phyloP scores from a whole-genome alignment of 2,113 vertebrate species.

The western clawed frog (Xenopus tropicalis) region UCB_Xtro_10.0 CM004450.2:77522501-77523000 shows the following conservation, averaged over 20 bases:
- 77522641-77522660: too few relatives aligned
- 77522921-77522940: conserved; percentile 94
- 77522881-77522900: conserved; percentile 86
- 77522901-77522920: conserved; percentile 91
- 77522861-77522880: conserved; percentile 96
- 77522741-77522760: conserved; percentile 62
- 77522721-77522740: neutral
- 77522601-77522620: too few relatives aligned
- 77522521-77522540: too few relatives aligned
- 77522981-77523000: conserved; percentile 86
- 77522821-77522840: conserved; percentile 93
- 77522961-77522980: conserved; percentile 91
- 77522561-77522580: too few relatives aligned
- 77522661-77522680: too few relatives aligned
- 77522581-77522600: too few relatives aligned
- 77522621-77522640: too few relatives aligned
- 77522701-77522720: too few relatives aligned
- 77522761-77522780: conserved; percentile 81
- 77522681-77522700: too few relatives aligned
- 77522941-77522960: conserved; percentile 87
- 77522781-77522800: conserved; percentile 88
- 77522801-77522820: conserved; percentile 90
- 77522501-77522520: too few relatives aligned
- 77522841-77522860: conserved; percentile 82
- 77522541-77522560: too few relatives aligned